phyloP scores from a whole-genome alignment of 1,140 invertebrate genomes.

The Drosophila quadrilineata region DNA sequence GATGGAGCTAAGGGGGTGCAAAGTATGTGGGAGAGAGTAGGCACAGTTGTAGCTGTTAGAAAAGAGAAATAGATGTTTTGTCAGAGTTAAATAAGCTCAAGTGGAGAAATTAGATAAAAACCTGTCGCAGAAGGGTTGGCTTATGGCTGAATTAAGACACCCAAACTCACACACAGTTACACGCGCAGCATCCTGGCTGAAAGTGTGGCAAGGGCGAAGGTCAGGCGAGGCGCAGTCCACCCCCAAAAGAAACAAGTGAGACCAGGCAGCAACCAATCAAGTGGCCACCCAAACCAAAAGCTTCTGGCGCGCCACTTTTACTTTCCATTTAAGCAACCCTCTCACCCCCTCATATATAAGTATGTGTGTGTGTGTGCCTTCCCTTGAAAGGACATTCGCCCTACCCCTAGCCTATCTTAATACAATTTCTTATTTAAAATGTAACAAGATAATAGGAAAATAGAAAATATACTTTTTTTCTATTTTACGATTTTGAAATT shows the following conservation, averaged over 20 bases:
- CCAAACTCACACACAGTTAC: conserved; percentile 12
- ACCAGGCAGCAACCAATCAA: conserved; percentile 74
- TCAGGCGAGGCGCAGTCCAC: conserved; percentile 30
- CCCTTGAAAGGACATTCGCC: too few species aligned
- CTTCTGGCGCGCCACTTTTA: conserved; percentile 70
- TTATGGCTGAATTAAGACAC: conserved; percentile 53
- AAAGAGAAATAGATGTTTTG: conserved; percentile 9
- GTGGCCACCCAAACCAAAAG: conserved; percentile 70
- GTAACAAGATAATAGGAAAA: background rate
- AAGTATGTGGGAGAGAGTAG: background rate
- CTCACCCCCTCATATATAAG: background rate
- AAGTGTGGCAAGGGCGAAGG: conserved; percentile 19
- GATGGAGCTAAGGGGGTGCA: background rate
- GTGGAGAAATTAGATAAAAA: conserved; percentile 79
- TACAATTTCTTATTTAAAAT: conserved; percentile 34
- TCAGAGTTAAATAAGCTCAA: conserved; percentile 46
- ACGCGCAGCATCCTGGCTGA: conserved; percentile 17
- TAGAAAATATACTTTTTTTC: too few species aligned
- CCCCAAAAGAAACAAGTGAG: conserved; percentile 29
- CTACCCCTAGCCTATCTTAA: background rate
- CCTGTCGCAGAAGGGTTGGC: conserved; percentile 47
- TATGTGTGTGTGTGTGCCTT: too few species aligned
- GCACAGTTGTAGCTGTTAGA: background rate
- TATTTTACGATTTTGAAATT: conserved; percentile 29
- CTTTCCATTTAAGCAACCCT: conserved; percentile 53